Base-by-base conservation (phyloP, 2,113 vertebrate genomes). In the Synodontis membranacea region DNA sequence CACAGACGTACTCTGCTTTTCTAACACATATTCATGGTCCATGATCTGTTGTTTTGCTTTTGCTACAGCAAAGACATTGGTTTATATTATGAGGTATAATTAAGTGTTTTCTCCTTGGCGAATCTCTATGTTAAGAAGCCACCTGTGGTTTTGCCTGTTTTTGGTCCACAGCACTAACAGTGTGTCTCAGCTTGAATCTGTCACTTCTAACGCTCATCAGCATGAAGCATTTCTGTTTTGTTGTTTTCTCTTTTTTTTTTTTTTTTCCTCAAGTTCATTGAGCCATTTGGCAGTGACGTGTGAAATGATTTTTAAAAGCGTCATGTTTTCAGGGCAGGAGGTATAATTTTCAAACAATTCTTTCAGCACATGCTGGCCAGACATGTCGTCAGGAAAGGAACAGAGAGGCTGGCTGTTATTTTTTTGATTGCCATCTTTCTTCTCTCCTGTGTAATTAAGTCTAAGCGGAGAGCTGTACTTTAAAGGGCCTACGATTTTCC, bases 401-500 rank as follows among this genome's bases (percentile, higher is more conserved):
- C 82, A 81, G 83, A 80, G 93, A 91, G 91, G 90, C 91, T 85
- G 23, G 75, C 91, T 92, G 92, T 93, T 92, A 84, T 89, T 92
- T 84, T 87, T 84, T 87, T 92, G 93, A 91, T 92, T 92, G 91
- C 66, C 85, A 82, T 91, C 86, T 88, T 80, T 93, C 91, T 89
- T 92, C 92, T 86, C 87, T 89, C 83, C 91, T 91, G 88, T 92
- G 89, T 91, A 93, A 95, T 94, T 93, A 94, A 93, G 92, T 93
- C 91, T 92, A 88, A 92, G 93, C 91, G 79, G 62, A 88, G 84
- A 91, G 92, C 90, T 90, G 92, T 87, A 90, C 88, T 89, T 91
- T 91, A 90, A 91, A 91, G 89, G 86, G 72, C 89, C 90, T 88
- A 90, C 54, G 87, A 90, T 91, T 92, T 87, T 88, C 17, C 19